Conservation (phyloP, 2,797 vertebrate species). For the Morelia viridis region DNA sequence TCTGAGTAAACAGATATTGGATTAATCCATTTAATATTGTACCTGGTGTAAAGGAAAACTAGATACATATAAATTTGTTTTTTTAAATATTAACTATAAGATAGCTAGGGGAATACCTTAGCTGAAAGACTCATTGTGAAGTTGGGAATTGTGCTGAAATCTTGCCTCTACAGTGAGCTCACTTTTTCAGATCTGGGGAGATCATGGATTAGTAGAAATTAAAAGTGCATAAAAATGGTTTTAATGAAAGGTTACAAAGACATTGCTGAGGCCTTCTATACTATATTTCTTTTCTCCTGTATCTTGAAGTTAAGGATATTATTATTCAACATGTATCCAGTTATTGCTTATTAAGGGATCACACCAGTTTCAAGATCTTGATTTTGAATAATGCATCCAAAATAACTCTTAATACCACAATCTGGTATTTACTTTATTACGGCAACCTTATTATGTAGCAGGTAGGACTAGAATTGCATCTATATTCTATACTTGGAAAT, state of each 20-base stretch:
- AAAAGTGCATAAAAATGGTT: not conserved
- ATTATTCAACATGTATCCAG: not conserved
- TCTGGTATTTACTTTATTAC: not conserved
- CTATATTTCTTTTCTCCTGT: not conserved
- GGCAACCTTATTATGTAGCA: not conserved
- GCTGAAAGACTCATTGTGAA: not conserved
- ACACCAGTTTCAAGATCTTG: not conserved
- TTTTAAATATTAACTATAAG: no score
- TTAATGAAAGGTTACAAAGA: not conserved
- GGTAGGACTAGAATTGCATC: no score
- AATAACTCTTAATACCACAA: not conserved
- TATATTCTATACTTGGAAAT: no score
- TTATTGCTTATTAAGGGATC: not conserved
- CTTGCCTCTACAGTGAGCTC: not conserved
- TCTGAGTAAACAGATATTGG: not conserved
- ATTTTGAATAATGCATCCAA: not conserved
- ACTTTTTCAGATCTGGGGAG: not conserved
- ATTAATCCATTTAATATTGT: not conserved
- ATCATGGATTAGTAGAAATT: not conserved
- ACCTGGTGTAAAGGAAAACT: no score
- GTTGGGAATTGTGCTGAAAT: not conserved
- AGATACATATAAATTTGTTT: no score
- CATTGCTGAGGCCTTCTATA: not conserved
- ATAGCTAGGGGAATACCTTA: not conserved
- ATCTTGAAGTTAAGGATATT: not conserved